These are phyloP conservation scores for Troides aeacus DNA, from an alignment of 2,888 invertebrate species.

Conservation along the genomic window DNA sequence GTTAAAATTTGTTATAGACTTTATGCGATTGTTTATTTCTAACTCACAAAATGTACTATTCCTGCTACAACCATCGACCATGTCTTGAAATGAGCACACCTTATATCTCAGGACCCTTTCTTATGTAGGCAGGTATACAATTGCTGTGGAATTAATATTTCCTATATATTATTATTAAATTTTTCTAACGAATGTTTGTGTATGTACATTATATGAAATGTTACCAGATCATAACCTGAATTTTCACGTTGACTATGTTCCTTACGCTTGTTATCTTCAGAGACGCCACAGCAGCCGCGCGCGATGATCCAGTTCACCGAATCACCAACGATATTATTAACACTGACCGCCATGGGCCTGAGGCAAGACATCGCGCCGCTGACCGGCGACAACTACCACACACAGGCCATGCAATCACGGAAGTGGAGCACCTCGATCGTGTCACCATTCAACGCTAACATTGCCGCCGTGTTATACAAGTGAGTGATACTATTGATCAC, in stretches of 20 bases:
- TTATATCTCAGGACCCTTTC: no score
- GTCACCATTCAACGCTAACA: constrained; percentile 86
- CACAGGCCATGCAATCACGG: constrained; percentile 66
- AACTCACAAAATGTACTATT: no score
- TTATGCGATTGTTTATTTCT: no score
- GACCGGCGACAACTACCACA: constrained; percentile 83
- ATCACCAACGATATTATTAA: constrained; percentile 77
- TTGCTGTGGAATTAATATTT: no score
- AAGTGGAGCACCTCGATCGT: constrained; percentile 85
- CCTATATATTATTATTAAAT: no score
- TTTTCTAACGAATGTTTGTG: no score
- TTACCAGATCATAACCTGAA: background rate
- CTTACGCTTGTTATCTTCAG: constrained; percentile 39
- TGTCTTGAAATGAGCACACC: no score
- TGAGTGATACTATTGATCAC: constrained; percentile 53
- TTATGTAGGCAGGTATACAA: no score
- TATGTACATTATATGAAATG: background rate
- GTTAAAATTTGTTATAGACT: no score
- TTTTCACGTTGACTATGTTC: background rate
- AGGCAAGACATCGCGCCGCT: constrained; percentile 81
- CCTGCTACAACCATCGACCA: no score
- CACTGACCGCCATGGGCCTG: constrained; percentile 82
- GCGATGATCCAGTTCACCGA: constrained; percentile 85
- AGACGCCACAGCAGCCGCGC: constrained; percentile 74
- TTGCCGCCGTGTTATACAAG: constrained; percentile 88